These are phyloP conservation scores for Apaloderma vittatum DNA, from an alignment of 2,113 vertebrate species.

Conservation along the genomic window DNA sequence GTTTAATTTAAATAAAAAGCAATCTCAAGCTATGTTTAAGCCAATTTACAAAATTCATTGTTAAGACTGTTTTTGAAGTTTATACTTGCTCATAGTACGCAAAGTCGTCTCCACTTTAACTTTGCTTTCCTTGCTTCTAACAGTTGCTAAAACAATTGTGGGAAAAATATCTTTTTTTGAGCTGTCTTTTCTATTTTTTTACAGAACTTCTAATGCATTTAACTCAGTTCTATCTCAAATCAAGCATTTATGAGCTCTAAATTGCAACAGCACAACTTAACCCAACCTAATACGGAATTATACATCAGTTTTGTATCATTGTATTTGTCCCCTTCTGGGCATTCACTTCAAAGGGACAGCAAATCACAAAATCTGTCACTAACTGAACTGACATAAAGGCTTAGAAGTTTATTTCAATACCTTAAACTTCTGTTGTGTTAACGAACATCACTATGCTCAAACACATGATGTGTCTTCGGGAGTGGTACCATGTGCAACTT, in stretches of 20 bases:
- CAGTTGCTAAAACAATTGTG: background rate
- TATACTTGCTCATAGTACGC: too few species aligned
- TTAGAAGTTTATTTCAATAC: background rate
- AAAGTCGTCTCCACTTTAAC: background rate
- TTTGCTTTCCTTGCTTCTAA: background rate
- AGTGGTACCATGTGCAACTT: background rate
- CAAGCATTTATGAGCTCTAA: background rate
- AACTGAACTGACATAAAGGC: background rate
- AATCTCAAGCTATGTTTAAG: background rate
- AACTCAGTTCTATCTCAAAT: background rate
- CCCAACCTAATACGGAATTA: background rate
- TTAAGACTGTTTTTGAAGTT: background rate
- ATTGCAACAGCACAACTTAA: background rate
- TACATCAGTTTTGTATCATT: background rate
- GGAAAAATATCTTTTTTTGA: accelerated
- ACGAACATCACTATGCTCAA: background rate
- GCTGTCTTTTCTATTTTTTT: background rate
- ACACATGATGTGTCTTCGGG: accelerated
- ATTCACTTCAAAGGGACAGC: background rate
- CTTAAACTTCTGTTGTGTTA: background rate
- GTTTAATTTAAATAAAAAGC: background rate
- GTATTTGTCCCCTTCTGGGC: background rate
- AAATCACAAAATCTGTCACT: background rate
- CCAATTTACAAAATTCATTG: background rate
- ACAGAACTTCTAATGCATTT: background rate